Conservation (phyloP, 2,797 vertebrate species). For the Phataginus tricuspis region DNA sequence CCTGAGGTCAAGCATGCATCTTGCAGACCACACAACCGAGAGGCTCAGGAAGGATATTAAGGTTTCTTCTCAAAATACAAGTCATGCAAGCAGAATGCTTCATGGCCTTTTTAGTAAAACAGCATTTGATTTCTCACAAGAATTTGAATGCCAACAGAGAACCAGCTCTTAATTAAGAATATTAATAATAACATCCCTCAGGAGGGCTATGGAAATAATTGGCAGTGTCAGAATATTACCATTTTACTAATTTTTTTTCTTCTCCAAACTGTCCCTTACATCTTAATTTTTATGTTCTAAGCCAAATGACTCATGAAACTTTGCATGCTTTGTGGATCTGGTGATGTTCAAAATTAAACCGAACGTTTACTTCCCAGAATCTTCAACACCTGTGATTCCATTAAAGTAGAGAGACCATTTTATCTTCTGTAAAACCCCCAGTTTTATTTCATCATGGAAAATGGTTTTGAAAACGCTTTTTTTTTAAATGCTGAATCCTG, state of each 20-base stretch:
- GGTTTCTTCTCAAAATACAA: neutral
- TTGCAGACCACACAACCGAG: neutral
- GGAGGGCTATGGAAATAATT: slow-evolving; percentile 64
- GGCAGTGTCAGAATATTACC: slow-evolving; percentile 62
- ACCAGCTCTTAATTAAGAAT: slow-evolving; percentile 77
- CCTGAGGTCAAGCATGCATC: fast-evolving
- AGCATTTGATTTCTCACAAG: slow-evolving; percentile 50
- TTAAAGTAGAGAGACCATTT: neutral
- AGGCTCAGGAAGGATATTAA: neutral
- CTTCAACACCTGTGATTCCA: neutral
- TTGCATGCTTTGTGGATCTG: neutral
- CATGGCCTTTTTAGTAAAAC: slow-evolving; percentile 7
- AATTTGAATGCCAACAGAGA: slow-evolving; percentile 9
- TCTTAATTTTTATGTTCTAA: slow-evolving; percentile 5
- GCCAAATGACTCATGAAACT: neutral
- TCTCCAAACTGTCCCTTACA: neutral
- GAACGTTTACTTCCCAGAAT: neutral
- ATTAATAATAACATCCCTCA: slow-evolving; percentile 73
- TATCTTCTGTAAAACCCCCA: neutral
- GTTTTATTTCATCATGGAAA: neutral
- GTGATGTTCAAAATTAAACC: neutral
- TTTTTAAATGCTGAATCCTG: neutral
- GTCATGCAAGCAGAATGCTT: neutral
- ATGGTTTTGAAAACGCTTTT: neutral
- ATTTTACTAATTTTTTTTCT: slow-evolving; percentile 34